phyloP scores from a whole-genome alignment of 2,113 vertebrate species.

The Heloderma charlesbogerti region DNA sequence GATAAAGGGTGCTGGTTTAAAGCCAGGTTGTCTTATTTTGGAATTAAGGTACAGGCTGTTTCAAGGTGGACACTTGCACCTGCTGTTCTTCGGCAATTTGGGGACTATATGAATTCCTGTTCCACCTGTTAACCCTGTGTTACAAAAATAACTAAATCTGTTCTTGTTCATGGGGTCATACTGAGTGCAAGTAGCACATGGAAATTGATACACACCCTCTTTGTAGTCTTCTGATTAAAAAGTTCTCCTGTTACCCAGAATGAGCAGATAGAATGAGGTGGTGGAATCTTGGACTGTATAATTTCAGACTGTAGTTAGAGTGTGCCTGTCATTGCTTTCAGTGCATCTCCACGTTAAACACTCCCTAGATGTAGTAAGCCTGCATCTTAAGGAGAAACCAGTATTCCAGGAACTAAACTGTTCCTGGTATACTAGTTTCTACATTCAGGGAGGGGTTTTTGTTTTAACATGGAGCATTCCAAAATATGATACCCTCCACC shows the following conservation, averaged over 20 bases:
- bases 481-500: neutral
- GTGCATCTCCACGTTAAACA: neutral
- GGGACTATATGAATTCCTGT: neutral
- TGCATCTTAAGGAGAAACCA: neutral
- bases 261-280: neutral
- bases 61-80: neutral
- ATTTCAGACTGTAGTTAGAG: neutral
- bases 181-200: neutral
- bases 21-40: neutral
- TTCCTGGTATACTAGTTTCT: neutral
- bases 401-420: neutral
- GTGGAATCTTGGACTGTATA: too few relatives aligned
- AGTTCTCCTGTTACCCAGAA: too few relatives aligned
- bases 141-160: neutral
- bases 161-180: neutral
- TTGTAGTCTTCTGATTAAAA: neutral
- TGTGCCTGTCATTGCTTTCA: neutral
- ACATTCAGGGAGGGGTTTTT: neutral
- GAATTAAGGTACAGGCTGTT: neutral
- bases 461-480: neutral
- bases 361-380: neutral
- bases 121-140: neutral
- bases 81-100: neutral
- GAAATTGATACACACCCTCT: neutral
- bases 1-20: neutral